A percentile compares a stretch with the other conserved stretches of the same genome.
Conservation (phyloP, 2,113 vertebrate genomes). For the Cyrtonyx montezumae region DNA sequence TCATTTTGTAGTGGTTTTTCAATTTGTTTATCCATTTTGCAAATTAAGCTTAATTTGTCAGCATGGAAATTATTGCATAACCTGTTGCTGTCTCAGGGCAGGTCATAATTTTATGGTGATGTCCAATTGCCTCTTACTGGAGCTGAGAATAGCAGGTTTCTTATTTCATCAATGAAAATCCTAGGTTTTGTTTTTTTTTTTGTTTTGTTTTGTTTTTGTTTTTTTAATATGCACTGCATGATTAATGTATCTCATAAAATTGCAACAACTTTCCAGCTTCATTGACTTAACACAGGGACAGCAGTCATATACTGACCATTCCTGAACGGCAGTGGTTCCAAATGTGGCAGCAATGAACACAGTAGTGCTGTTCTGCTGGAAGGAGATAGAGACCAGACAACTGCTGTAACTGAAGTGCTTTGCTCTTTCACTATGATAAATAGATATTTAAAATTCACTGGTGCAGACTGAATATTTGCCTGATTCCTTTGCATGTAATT, state of each 20-base stretch:
- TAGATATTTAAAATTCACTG: too few species aligned
- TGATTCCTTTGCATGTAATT: neutral
- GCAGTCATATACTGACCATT: fast-evolving
- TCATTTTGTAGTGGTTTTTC: neutral
- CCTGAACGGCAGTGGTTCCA: neutral
- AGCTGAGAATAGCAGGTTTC: neutral
- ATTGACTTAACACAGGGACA: fast-evolving
- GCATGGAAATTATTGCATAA: neutral
- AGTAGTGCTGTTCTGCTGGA: fast-evolving
- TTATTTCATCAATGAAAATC: neutral
- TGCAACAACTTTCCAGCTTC: neutral
- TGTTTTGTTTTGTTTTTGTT: too few species aligned
- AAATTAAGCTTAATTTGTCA: neutral
- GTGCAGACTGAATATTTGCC: neutral
- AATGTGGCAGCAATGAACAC: neutral
- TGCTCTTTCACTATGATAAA: neutral
- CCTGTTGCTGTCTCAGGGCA: neutral
- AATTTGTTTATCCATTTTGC: neutral
- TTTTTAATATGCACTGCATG: neutral
- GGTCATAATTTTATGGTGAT: neutral
- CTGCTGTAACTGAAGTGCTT: neutral
- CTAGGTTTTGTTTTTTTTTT: too few species aligned
- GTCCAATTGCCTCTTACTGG: neutral
- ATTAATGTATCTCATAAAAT: neutral
- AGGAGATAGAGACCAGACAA: neutral